A percentile compares a stretch with the other conserved stretches of the same genome.
phyloP scores from a whole-genome alignment of 37 sponge, comb jelly and placozoan genomes.

The Eunapius fragilis region DNA sequence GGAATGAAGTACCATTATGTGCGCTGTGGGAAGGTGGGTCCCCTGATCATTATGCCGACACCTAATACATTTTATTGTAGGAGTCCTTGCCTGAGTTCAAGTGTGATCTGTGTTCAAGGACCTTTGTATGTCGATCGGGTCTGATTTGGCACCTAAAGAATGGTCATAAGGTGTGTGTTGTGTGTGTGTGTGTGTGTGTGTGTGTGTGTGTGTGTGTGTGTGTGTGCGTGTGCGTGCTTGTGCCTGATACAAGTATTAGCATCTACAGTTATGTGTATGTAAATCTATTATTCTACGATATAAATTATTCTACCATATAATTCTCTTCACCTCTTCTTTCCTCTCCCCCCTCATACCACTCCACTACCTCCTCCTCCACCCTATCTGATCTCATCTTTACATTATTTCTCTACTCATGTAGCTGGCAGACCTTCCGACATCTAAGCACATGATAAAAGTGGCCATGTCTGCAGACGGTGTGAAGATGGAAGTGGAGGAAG shows the following conservation, averaged over 20 bases:
- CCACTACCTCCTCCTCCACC: not conserved
- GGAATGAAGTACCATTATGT: constrained; percentile 73
- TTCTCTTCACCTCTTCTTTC: too few species aligned
- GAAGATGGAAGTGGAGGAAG: not conserved
- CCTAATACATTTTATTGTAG: not conserved
- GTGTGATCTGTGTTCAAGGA: constrained; percentile 52
- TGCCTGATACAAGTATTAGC: too few species aligned
- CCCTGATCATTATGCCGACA: not conserved
- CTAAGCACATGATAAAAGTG: not conserved
- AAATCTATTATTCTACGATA: too few species aligned
- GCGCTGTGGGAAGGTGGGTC: constrained; percentile 49
- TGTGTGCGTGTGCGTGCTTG: too few species aligned
- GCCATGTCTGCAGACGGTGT: not conserved
- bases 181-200: too few species aligned
- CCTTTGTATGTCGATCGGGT: constrained; percentile 64
- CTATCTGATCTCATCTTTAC: too few species aligned
- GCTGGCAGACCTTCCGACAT: constrained; percentile 12
- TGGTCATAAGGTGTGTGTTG: constrained; percentile 42
- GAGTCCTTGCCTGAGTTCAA: constrained; percentile 51
- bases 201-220: too few species aligned
- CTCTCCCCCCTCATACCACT: too few species aligned
- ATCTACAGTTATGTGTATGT: too few species aligned
- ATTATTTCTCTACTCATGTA: too few species aligned
- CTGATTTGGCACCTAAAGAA: constrained; percentile 76
- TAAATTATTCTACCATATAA: too few species aligned